Evolutionary conservation across 1,140 invertebrate species (phyloP), one percentile per base, ranked within the genome.

Genomic region (Eumeta japonica): DNA sequence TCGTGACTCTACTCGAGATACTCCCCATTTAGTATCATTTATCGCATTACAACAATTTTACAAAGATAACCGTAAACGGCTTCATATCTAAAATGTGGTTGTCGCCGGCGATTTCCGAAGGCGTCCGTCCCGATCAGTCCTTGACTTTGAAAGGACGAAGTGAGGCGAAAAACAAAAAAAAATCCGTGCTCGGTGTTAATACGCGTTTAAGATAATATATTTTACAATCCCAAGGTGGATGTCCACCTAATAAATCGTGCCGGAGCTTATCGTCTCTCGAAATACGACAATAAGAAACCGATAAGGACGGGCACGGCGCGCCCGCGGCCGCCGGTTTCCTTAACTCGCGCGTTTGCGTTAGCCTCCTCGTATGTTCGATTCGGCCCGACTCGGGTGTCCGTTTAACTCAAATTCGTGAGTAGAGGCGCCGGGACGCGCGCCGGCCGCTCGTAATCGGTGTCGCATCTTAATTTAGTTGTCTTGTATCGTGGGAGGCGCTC

Each of bases 151-250:
- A n/a, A n/a, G n/a, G n/a, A n/a, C n/a, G n/a, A n/a, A n/a, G n/a
- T n/a, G n/a, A n/a, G n/a, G n/a, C n/a, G n/a, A n/a, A n/a, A n/a
- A n/a, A n/a, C n/a, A n/a, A n/a, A 63, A 45, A 59, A 56, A 58
- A 48, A 54, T 56, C 45, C 41, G 53, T 59, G 58, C 58, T 62
- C 59, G 55, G 53, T 65, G 57, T 63, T 68, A 67, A 72, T 65
- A 67, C 52, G 61, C 60, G 59, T 68, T 72, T 72, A 65, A 72
- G 67, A 72, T 68, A 65, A 67, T 68, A 71, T 66, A 67, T 67
- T 59, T 65, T 54, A 59, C 54, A 46, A 48, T 52, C 64, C 48
- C 55, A 65, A 65, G 65, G 61, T 62, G 63, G 67, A 68, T 63
- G 59, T 58, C 63, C 59, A 58, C 48, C 58, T 58, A 63, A 72